Base-by-base conservation (phyloP, 1,140 invertebrate genomes). In the Drosophila nigrodunni region DNA sequence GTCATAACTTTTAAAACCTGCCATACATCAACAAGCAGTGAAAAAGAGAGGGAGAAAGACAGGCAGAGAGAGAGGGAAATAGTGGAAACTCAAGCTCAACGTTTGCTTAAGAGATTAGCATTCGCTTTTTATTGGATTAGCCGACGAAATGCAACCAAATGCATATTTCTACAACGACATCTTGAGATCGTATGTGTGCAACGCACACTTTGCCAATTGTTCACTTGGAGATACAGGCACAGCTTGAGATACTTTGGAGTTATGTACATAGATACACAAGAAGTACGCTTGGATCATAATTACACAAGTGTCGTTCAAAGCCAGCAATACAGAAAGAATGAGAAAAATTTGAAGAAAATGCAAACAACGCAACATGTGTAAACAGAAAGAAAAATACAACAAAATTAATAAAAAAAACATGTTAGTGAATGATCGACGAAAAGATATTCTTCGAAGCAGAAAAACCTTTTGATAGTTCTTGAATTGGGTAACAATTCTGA, bases 61-160 rank as follows among this genome's bases (percentile, higher is more conserved):
- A 13, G 0, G n/a, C 0, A 43, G 41, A 43, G 41, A 43, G 41
- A 43, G 41, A 41, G 39, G 11, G 11, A 4, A 11, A n/a, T 35
- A 37, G 52, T 34, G 46, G 70, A 18, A 73, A 30, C 68, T 55
- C 62, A 43, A 73, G 13, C 11, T 15, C 37, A n/a, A 46, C 61
- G 60, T 87, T 87, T 86, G 55, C 54, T 61, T 41, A 79, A 82
- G 79, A 78, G 82, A 86, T 82, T 86, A 82, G 71, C 82, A 78
- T 52, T 73, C 60, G n/a, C n/a, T 25, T 67, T 67, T 71, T 71
- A 74, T 74, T 60, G 41, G 21, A 59, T 35, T 49, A 39, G 64
- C 15, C 41, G 18, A 30, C 15, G 15, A 41, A 74, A 61, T 78
- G 82, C 82, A 87, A 46, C 41, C 43, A 18, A 73, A 54, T 70